Conservation (phyloP, 2,797 vertebrate genomes). For the Danio jaintianensis region DNA sequence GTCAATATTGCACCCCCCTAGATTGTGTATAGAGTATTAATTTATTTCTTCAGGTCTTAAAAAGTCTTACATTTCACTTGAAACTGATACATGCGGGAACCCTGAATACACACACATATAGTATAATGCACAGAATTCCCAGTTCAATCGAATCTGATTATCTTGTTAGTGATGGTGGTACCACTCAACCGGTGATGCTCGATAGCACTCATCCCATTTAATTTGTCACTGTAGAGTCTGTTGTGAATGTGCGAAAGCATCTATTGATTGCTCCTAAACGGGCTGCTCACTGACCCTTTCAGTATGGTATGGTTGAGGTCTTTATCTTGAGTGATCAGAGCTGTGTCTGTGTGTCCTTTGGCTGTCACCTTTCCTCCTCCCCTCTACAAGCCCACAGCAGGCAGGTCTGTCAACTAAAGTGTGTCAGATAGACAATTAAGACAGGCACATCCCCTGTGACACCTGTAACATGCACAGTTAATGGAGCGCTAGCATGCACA, state of each 20-base stretch:
- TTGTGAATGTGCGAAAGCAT: slow-evolving; percentile 76
- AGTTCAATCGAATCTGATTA: not conserved
- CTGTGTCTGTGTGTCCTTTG: slow-evolving; percentile 72
- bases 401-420: slow-evolving; percentile 73
- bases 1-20: no score
- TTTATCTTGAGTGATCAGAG: slow-evolving; percentile 80
- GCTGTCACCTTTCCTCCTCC: not conserved
- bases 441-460: slow-evolving; percentile 77
- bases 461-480: slow-evolving; percentile 80
- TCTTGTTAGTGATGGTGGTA: slow-evolving; percentile 12
- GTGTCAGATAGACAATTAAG: slow-evolving; percentile 86
- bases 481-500: slow-evolving; percentile 70
- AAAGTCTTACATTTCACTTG: no score
- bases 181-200: slow-evolving; percentile 55
- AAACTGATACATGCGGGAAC: no score
- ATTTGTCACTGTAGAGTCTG: slow-evolving; percentile 84
- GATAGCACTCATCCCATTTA: slow-evolving; percentile 78
- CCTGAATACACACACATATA: not conserved
- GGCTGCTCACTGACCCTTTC: slow-evolving; percentile 84
- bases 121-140: not conserved
- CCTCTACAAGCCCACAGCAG: slow-evolving; percentile 35
- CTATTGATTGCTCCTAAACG: slow-evolving; percentile 85
- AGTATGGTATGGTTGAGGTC: slow-evolving; percentile 82
- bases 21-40: no score
- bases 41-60: no score